A percentile compares a stretch with the other conserved stretches of the same genome.
Conservation (phyloP, 2,888 invertebrate species). For the Eutolmus rufibarbis region DNA sequence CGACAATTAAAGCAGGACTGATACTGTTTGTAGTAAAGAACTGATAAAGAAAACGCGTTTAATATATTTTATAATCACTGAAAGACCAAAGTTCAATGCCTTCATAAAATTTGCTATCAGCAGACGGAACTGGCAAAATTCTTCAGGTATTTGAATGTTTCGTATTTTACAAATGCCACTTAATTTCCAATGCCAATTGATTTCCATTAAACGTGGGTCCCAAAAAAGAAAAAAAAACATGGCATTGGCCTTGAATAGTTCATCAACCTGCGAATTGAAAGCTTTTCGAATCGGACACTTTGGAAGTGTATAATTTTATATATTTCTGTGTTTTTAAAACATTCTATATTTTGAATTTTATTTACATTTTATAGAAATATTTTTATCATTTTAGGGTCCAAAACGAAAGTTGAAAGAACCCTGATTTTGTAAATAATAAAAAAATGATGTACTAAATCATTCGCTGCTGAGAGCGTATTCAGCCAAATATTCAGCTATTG, state of each 20-base stretch:
- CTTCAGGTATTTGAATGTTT: neutral
- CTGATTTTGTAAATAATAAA: too few species aligned
- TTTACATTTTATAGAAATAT: too few species aligned
- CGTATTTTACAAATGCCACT: neutral
- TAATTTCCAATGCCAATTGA: neutral
- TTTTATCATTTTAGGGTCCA: too few species aligned
- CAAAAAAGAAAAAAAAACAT: neutral
- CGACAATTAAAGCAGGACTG: neutral
- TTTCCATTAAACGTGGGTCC: neutral
- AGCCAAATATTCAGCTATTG: too few species aligned
- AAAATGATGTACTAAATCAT: too few species aligned
- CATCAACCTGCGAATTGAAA: neutral
- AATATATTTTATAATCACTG: neutral
- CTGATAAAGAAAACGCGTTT: neutral
- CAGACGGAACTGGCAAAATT: neutral
- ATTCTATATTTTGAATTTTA: too few species aligned
- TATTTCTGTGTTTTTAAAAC: neutral
- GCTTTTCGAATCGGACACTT: neutral
- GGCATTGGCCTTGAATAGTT: neutral
- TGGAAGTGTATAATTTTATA: neutral
- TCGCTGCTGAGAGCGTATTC: too few species aligned
- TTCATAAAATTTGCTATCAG: neutral
- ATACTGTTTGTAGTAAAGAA: neutral
- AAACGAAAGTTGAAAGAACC: too few species aligned
- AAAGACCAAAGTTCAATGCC: neutral